Conservation (phyloP, 2,888 invertebrate species). For the Dasysyrphus tricinctus region DNA sequence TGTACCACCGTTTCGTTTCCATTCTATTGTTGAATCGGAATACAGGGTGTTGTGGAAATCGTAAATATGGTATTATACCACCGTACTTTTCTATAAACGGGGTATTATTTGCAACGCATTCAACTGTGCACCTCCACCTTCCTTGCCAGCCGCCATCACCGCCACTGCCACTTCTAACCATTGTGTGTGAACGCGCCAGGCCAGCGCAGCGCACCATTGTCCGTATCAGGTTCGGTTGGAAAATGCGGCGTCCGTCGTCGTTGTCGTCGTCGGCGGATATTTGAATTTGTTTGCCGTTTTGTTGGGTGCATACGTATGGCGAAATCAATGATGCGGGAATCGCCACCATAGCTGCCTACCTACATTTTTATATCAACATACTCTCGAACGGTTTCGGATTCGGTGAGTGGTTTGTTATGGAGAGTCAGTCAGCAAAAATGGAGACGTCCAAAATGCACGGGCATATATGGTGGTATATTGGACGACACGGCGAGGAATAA, state of each 20-base stretch:
- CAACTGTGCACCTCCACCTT: conserved; percentile 69
- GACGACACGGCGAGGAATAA: background rate
- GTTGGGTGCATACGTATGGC: conserved; percentile 62
- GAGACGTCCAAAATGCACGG: conserved; percentile 47
- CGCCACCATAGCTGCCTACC: conserved; percentile 52
- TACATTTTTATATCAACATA: conserved; percentile 22
- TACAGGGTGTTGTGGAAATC: conserved; percentile 73
- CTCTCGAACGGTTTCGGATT: conserved; percentile 56
- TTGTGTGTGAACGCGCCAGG: conserved; percentile 71
- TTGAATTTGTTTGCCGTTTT: conserved; percentile 73
- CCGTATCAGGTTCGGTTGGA: conserved; percentile 49
- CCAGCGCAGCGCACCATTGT: conserved; percentile 55
- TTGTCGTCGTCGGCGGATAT: conserved; percentile 54
- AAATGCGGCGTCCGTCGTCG: conserved; percentile 29
- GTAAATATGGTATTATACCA: conserved; percentile 59
- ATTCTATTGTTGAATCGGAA: conserved; percentile 57
- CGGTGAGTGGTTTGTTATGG: conserved; percentile 59
- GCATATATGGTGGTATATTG: background rate
- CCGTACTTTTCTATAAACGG: conserved; percentile 40
- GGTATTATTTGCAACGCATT: conserved; percentile 69
- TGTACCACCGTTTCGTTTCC: background rate
- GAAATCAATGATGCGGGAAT: conserved; percentile 76
- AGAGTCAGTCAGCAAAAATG: conserved; percentile 49
- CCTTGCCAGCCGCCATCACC: background rate
- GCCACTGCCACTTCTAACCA: conserved; percentile 47